These are phyloP conservation scores for Byasa hedistus DNA, from an alignment of 2,888 invertebrate genomes.

Conservation along the genomic window DNA sequence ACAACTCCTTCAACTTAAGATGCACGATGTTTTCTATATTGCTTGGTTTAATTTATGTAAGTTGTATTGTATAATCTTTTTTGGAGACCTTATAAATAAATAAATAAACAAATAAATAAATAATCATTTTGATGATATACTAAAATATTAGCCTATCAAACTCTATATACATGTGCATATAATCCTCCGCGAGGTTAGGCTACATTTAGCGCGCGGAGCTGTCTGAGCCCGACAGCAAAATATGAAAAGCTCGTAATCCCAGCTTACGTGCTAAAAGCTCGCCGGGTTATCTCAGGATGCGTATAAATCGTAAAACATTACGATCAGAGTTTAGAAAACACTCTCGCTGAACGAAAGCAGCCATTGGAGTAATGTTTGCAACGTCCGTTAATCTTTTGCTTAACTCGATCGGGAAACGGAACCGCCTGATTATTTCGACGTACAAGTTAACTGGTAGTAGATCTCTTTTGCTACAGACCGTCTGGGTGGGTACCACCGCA, in stretches of 20 bases:
- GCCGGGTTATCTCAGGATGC: slow-evolving; percentile 26
- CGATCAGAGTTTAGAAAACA: slow-evolving; percentile 21
- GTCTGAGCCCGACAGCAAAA: slow-evolving; percentile 27
- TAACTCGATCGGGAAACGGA: background rate
- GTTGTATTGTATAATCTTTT: too few relatives aligned
- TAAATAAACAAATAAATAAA: background rate
- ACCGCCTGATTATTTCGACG: background rate
- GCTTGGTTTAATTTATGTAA: too few relatives aligned
- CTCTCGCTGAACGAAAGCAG: background rate
- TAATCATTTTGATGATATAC: background rate
- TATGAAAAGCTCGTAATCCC: slow-evolving; percentile 29
- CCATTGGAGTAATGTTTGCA: background rate
- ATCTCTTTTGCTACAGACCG: too few relatives aligned
- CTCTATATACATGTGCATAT: background rate
- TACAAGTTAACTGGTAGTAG: background rate
- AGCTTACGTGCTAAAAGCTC: slow-evolving; percentile 28
- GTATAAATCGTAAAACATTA: slow-evolving; percentile 29
- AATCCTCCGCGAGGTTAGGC: background rate
- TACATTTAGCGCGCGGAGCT: slow-evolving; percentile 14
- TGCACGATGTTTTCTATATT: too few relatives aligned
- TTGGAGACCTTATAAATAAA: too few relatives aligned
- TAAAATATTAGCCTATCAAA: background rate
- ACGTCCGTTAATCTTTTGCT: background rate
- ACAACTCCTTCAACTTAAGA: too few relatives aligned
- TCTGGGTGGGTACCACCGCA: too few relatives aligned